Evolutionary conservation across 2,113 vertebrate genomes (phyloP).

Genomic region (Kryptolebias marmoratus): DNA sequence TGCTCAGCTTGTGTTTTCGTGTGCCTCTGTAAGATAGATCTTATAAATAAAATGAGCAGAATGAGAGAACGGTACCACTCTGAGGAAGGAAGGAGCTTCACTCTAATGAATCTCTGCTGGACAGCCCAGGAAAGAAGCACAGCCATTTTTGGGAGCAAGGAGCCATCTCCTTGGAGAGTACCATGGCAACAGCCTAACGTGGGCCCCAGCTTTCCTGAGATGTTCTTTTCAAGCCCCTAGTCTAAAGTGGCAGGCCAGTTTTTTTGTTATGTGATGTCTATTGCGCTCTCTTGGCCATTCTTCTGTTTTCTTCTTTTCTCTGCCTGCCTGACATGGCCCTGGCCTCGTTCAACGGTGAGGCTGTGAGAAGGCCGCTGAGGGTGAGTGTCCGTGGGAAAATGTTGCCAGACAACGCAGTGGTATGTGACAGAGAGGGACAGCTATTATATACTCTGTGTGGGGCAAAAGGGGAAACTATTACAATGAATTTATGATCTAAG

Average conservation of each 20-base stretch:
- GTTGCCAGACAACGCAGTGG: slow-evolving; percentile 71
- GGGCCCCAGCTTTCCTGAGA: slow-evolving; percentile 70
- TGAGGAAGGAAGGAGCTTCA: slow-evolving; percentile 73
- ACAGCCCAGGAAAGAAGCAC: slow-evolving; percentile 63
- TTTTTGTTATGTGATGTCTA: slow-evolving; percentile 64
- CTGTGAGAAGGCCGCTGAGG: slow-evolving; percentile 70
- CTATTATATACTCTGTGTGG: slow-evolving; percentile 26
- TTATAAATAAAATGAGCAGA: slow-evolving; percentile 61
- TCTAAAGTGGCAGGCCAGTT: slow-evolving; percentile 76
- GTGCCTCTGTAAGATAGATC: slow-evolving; percentile 17
- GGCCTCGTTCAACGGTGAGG: slow-evolving; percentile 57
- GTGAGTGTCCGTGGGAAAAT: slow-evolving; percentile 72
- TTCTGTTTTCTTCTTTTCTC: slow-evolving; percentile 58
- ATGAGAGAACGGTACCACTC: slow-evolving; percentile 47
- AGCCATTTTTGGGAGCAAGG: slow-evolving; percentile 76
- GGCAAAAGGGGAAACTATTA: slow-evolving; percentile 9
- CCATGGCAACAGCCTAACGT: slow-evolving; percentile 77
- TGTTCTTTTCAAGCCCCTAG: slow-evolving; percentile 74
- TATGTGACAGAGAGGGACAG: slow-evolving; percentile 45
- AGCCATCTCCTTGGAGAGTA: slow-evolving; percentile 79
- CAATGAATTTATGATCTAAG: not conserved
- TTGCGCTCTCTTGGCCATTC: slow-evolving; percentile 51
- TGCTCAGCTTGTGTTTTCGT: slow-evolving; percentile 1
- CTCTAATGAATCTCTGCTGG: slow-evolving; percentile 73
- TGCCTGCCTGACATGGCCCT: slow-evolving; percentile 55